Evolutionary conservation across 2,113 vertebrate genomes (phyloP).

Genomic region (Ciconia maguari): DNA sequence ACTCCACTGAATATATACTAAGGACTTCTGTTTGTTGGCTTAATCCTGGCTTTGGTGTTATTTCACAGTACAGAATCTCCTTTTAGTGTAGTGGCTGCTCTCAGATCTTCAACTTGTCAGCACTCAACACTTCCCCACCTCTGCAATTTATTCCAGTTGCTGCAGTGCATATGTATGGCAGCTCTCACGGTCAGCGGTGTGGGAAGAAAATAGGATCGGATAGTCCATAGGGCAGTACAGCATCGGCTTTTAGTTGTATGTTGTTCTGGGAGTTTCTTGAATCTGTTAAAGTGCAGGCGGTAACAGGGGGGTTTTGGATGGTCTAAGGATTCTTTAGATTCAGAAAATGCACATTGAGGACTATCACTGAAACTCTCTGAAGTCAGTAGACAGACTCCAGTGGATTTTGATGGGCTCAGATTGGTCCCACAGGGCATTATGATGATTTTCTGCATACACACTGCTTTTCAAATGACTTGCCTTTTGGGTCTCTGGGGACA

Average conservation of each 20-base stretch:
- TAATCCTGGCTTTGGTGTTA: neutral
- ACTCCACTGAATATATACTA: neutral
- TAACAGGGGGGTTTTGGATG: neutral
- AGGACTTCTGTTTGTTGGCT: neutral
- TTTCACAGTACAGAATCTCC: neutral
- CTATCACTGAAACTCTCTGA: neutral
- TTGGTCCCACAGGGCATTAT: constrained; percentile 15
- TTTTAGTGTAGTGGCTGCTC: neutral
- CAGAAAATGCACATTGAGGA: neutral
- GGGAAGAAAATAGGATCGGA: neutral
- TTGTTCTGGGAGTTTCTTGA: neutral
- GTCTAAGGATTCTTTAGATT: neutral
- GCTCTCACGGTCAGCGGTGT: neutral
- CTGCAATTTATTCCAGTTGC: neutral
- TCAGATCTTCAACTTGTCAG: neutral
- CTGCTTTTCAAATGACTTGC: neutral
- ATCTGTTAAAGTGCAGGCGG: neutral
- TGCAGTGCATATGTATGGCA: neutral
- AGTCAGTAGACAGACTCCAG: constrained; percentile 9
- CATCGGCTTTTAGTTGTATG: neutral
- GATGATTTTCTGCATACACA: neutral
- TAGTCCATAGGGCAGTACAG: neutral
- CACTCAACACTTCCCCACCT: neutral
- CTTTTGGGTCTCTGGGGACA: neutral
- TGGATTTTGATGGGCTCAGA: constrained; percentile 26